Evolutionary conservation across 2,797 vertebrate genomes (phyloP).

Genomic region (Syndactyla subalaris): DNA sequence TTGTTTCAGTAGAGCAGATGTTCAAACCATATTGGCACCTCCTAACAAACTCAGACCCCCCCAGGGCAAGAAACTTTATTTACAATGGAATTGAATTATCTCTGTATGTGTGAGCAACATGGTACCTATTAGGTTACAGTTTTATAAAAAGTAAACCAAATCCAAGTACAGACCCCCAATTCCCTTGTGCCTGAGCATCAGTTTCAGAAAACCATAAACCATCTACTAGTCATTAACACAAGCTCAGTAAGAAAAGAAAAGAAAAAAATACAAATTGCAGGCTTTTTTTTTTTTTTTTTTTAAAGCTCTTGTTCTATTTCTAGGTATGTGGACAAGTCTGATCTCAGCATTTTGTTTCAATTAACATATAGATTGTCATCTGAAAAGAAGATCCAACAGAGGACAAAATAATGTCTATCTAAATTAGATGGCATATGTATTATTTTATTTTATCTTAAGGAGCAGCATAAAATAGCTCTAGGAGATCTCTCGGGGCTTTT

Average conservation of each 20-base stretch:
- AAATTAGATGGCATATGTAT: background rate
- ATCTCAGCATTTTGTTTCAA: background rate
- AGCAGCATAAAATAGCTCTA: background rate
- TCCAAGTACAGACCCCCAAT: background rate
- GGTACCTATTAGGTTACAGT: background rate
- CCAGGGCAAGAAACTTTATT: constrained; percentile 6
- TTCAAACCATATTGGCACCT: constrained; percentile 41
- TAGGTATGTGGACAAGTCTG: background rate
- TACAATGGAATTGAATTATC: constrained; percentile 4
- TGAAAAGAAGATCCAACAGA: background rate
- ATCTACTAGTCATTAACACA: background rate
- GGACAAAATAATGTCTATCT: background rate
- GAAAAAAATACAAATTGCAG: background rate
- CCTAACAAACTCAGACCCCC: background rate
- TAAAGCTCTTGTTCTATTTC: background rate
- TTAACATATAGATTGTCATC: background rate
- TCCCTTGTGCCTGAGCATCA: background rate
- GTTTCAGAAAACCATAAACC: background rate
- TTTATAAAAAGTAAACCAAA: background rate
- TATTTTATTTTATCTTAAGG: background rate
- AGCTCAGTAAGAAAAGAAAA: background rate
- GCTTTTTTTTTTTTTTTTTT: background rate
- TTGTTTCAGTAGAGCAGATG: constrained; percentile 45
- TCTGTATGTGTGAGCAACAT: background rate
- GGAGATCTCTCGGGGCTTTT: background rate